Base-by-base conservation (phyloP, 2,888 invertebrate genomes). In the Keiferia lycopersicella region DNA sequence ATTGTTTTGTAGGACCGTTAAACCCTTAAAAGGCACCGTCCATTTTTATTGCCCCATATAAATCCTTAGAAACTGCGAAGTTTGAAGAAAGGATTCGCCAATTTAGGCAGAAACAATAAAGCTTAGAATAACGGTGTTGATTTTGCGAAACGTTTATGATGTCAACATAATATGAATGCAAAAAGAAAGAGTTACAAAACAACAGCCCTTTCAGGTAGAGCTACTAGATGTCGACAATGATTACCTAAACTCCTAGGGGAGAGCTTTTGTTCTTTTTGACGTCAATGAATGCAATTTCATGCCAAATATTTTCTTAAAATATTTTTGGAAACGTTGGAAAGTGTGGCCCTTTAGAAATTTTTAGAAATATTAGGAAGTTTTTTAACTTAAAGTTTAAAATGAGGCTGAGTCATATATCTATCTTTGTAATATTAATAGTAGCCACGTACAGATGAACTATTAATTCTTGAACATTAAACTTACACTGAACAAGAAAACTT, bases 21-120 rank as follows among this genome's bases (percentile, higher is more conserved):
- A 66, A 69, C 69, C 71, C 68, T 69, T 74, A 74, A 84, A 81
- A 78, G 80, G 80, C 65, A 68, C 65, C 64, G 70, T 56, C 66
- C 75, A 75, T 71, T 79, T 83, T 85, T 87, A 88, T 84, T 84
- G 75, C 81, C 69, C 73, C 73, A 75, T 81, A 82, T 77, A 84
- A 84, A 72, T 69, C 66, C 61, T 63, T 65, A 67, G 70, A 73
- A 66, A 68, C 65, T 39, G 58, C 64, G 66, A 39, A 45, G 18
- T 34, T 38, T 16, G 18, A 20, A 71, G 67, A 72, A 71, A 76
- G 69, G 67, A 64, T 70, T 71, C 67, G 71, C 70, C 71, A 72
- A 73, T 69, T 56, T 68, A 66, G 61, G 67, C 16, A 51, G 57
- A 10, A 34, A 63, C 62, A 50, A 62, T 66, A 69, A 64, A 68